Base-by-base conservation (phyloP, 2,113 vertebrate genomes). In the Chaetops frenatus region DNA sequence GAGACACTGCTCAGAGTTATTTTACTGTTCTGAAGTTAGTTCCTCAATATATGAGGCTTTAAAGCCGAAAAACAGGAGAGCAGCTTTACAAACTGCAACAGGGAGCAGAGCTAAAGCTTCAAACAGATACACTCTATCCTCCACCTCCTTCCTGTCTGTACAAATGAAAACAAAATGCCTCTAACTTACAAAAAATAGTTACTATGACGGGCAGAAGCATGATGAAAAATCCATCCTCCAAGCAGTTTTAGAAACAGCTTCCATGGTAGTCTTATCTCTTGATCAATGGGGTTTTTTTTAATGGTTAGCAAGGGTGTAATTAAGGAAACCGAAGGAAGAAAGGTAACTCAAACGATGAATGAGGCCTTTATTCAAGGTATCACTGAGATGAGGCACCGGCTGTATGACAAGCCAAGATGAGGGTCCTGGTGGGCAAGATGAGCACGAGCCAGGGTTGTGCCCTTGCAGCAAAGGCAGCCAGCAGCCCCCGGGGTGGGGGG, bases 161-260 rank as follows among this genome's bases (percentile, higher is more conserved):
- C 22, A 71, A 87, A 90, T 27, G 51, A 88, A 85, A 93, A 50
- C 18, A 84, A 74, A 94, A 93, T 38, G 29, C 36, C n/a, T 58
- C 60, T 60, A 72, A 42, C 27, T 48, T 45, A 40, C 11, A 76
- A 92, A 64, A 92, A 72, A 42, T 31, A 44, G 44, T 77, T 65
- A 54, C 60, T 87, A 24, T 33, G 53, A 17, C 11, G 18, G 18
- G 35, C 51, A 81, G 51, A 70, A 87, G 45, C 50, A 69, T 54
- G 60, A 89, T 31, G 4, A 69, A 83, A 23, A 65, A 73, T 31
- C 33, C 86, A 53, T 44, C 48, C 27, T 92, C 33, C 54, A 65
- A 47, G 14, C 27, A 85, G 70, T 35, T 92, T 58, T 12, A 84
- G n/a, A 8, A 36, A 69, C 53, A 84, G 56, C 31, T 50, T 81